Conservation (phyloP, 1,140 invertebrate genomes). For the Mesaphorura yosii region DNA sequence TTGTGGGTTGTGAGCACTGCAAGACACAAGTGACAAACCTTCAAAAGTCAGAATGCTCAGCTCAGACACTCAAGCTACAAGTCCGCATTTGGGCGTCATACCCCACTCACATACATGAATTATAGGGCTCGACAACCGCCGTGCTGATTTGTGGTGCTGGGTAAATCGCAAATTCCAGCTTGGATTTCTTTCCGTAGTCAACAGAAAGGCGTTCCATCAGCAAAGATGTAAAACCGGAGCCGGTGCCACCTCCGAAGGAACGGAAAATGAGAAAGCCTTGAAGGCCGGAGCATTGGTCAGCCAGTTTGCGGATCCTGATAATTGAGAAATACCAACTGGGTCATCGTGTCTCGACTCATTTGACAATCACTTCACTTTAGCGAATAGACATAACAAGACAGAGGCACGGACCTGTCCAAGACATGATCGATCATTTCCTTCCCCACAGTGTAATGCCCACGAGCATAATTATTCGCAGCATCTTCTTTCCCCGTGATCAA, state of each 20-base stretch:
- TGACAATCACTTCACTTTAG: not conserved
- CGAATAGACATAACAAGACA: not conserved
- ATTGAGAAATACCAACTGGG: not conserved
- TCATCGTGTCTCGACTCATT: not conserved
- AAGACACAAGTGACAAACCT: slow-evolving; percentile 4
- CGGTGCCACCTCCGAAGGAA: slow-evolving; percentile 82
- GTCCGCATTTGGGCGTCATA: not conserved
- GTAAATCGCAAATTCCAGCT: slow-evolving; percentile 79
- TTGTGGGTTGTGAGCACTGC: slow-evolving; percentile 57
- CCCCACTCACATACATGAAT: not conserved
- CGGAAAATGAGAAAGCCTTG: slow-evolving; percentile 69
- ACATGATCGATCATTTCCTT: slow-evolving; percentile 42
- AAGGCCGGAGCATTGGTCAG: slow-evolving; percentile 72
- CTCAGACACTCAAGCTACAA: not conserved
- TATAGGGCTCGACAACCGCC: slow-evolving; percentile 45
- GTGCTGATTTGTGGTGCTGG: slow-evolving; percentile 65
- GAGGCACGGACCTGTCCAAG: slow-evolving; percentile 33
- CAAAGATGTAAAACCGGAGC: slow-evolving; percentile 74
- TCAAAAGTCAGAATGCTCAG: not conserved
- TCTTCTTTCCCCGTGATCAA: slow-evolving; percentile 64
- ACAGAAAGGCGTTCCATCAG: slow-evolving; percentile 77
- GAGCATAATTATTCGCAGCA: slow-evolving; percentile 50
- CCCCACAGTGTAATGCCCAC: slow-evolving; percentile 50
- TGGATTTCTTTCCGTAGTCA: slow-evolving; percentile 80
- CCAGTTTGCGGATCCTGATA: slow-evolving; percentile 54